These are phyloP conservation scores for Stegostoma tigrinum DNA, from an alignment of 2,113 vertebrate genomes.

Conservation along the genomic window DNA sequence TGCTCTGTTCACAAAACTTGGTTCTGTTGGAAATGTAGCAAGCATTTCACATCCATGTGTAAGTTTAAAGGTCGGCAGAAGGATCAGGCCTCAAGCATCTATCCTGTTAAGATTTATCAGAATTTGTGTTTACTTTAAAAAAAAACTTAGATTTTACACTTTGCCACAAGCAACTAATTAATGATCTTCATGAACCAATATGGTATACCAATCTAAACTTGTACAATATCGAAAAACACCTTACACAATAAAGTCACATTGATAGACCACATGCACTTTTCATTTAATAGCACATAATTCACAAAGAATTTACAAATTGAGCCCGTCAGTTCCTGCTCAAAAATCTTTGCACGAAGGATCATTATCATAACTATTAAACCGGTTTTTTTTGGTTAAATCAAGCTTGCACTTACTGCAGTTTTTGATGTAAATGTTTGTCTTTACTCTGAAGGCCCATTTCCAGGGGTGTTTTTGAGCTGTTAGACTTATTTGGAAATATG, in stretches of 20 bases:
- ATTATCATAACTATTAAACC: background rate
- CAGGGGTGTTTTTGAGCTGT: background rate
- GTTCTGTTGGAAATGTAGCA: no score
- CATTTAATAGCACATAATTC: background rate
- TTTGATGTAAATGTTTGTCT: background rate
- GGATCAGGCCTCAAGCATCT: background rate
- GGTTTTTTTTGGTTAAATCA: background rate
- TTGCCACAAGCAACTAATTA: conserved; percentile 77
- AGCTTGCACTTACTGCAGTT: background rate
- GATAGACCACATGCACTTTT: conserved; percentile 31
- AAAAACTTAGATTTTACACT: conserved; percentile 60
- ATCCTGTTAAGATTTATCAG: background rate
- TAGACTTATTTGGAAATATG: background rate
- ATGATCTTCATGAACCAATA: conserved; percentile 52
- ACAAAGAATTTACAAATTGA: conserved; percentile 39
- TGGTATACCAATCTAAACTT: conserved; percentile 36
- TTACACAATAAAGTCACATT: background rate
- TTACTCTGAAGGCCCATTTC: background rate
- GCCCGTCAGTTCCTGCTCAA: conserved; percentile 31
- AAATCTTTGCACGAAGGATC: conserved; percentile 42
- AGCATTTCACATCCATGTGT: no score
- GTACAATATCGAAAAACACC: conserved; percentile 5
- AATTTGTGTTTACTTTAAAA: background rate
- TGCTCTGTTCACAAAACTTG: no score
- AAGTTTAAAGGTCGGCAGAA: no score